Evolutionary conservation across 2,888 invertebrate species (phyloP).

Genomic region (Biston stratarius): DNA sequence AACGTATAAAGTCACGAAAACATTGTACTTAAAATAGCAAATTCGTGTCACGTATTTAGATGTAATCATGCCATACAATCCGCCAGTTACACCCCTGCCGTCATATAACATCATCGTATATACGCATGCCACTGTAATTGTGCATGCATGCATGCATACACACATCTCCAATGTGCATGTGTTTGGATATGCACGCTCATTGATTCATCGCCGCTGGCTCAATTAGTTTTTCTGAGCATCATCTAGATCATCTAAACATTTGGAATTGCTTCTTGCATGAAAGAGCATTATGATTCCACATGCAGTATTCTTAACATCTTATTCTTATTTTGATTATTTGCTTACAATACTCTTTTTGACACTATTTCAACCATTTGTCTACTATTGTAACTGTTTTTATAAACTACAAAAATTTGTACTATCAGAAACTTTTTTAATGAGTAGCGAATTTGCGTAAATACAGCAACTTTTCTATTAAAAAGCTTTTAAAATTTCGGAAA

Average conservation of each 20-base stretch:
- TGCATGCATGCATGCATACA: constrained; percentile 35
- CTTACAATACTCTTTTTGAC: background rate
- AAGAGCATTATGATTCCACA: constrained; percentile 2
- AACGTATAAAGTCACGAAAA: constrained; percentile 21
- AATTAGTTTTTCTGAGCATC: constrained; percentile 44
- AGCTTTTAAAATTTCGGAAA: no score
- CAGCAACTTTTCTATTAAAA: no score
- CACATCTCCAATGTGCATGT: constrained; percentile 17
- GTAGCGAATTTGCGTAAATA: no score
- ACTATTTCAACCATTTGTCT: no score
- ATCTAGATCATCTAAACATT: constrained; percentile 39
- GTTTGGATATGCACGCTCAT: constrained; percentile 26
- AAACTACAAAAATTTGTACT: no score
- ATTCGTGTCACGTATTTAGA: background rate
- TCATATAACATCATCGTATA: constrained; percentile 47
- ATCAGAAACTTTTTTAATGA: no score
- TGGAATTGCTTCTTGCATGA: constrained; percentile 43
- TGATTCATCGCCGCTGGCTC: constrained; percentile 27
- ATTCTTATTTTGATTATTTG: background rate
- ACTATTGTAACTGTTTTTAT: no score
- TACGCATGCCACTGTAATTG: constrained; percentile 55
- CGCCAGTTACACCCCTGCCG: constrained; percentile 37
- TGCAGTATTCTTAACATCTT: background rate
- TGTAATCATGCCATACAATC: background rate
- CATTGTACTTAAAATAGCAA: background rate